A percentile compares a stretch with the other conserved stretches of the same genome.
These are phyloP conservation scores for Semibalanus balanoides DNA, from an alignment of 1,140 invertebrate genomes.

Conservation along the genomic window DNA sequence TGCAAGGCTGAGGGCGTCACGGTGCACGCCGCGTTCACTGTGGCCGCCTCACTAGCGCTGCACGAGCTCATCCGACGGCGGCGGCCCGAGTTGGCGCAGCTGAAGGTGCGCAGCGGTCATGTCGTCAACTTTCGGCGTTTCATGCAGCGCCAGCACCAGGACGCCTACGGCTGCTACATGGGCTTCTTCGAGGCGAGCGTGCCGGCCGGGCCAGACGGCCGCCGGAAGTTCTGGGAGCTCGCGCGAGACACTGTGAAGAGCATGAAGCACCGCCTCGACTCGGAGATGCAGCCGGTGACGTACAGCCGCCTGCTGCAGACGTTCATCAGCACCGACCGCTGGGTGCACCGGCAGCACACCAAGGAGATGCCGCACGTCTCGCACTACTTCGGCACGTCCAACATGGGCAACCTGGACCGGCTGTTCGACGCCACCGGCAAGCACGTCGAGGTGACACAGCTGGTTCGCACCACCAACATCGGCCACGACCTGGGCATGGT, in stretches of 20 bases:
- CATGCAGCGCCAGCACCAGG: background rate
- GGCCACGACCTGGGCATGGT: conserved; percentile 6
- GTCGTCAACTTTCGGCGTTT: conserved; percentile 4
- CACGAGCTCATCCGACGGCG: background rate
- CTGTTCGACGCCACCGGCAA: conserved; percentile 4
- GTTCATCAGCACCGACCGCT: background rate
- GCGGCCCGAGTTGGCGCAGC: background rate
- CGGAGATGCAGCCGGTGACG: background rate
- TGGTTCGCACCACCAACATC: conserved; percentile 6
- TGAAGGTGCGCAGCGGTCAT: background rate
- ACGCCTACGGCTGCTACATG: conserved; percentile 6
- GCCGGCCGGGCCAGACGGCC: background rate
- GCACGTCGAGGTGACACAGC: conserved; percentile 3
- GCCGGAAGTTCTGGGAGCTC: background rate
- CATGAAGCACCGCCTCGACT: background rate
- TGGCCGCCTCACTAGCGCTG: background rate
- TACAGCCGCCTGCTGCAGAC: conserved; percentile 1
- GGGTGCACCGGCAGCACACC: conserved; percentile 5
- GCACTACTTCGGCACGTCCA: conserved; percentile 5
- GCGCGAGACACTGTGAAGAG: background rate
- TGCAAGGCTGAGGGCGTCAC: background rate
- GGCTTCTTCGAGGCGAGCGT: conserved; percentile 1
- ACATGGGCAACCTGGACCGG: conserved; percentile 5
- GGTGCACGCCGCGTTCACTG: conserved; percentile 1
- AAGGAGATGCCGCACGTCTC: conserved; percentile 6